phyloP scores from a whole-genome alignment of 2,797 vertebrate genomes.

The Pristis pectinata region DNA sequence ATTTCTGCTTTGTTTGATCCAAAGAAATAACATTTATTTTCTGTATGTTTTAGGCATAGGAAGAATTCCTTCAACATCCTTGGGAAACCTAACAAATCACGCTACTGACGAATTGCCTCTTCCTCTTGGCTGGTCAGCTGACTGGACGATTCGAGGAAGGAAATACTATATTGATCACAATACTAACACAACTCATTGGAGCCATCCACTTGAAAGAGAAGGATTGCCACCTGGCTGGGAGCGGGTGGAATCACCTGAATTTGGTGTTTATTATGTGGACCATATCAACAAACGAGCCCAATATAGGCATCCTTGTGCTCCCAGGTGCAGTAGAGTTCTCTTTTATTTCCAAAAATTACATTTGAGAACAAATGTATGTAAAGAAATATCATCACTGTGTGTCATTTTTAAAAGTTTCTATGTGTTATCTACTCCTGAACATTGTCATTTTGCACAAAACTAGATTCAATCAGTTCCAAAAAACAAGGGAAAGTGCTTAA shows the following conservation, averaged over 20 bases:
- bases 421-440: not conserved
- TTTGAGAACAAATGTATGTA: not conserved
- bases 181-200: slow-evolving; percentile 98
- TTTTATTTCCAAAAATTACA: not conserved
- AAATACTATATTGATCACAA: slow-evolving; percentile 98
- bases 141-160: slow-evolving; percentile 96
- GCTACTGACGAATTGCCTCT: slow-evolving; percentile 83
- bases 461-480: not conserved
- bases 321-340: slow-evolving; percentile 63
- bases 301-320: slow-evolving; percentile 90
- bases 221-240: slow-evolving; percentile 96
- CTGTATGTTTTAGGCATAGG: slow-evolving; percentile 70
- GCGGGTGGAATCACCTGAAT: slow-evolving; percentile 87
- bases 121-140: slow-evolving; percentile 89
- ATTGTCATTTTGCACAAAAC: not conserved
- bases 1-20: not conserved
- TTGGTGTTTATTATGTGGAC: slow-evolving; percentile 93
- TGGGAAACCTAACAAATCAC: slow-evolving; percentile 86
- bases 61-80: slow-evolving; percentile 87
- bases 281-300: slow-evolving; percentile 94
- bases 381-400: not conserved
- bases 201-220: slow-evolving; percentile 91
- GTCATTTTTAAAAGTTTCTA: not conserved
- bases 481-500: not conserved
- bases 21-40: not conserved